Evolutionary conservation across 2,113 vertebrate species (phyloP).

Genomic region (Poeciliopsis retropinna): DNA sequence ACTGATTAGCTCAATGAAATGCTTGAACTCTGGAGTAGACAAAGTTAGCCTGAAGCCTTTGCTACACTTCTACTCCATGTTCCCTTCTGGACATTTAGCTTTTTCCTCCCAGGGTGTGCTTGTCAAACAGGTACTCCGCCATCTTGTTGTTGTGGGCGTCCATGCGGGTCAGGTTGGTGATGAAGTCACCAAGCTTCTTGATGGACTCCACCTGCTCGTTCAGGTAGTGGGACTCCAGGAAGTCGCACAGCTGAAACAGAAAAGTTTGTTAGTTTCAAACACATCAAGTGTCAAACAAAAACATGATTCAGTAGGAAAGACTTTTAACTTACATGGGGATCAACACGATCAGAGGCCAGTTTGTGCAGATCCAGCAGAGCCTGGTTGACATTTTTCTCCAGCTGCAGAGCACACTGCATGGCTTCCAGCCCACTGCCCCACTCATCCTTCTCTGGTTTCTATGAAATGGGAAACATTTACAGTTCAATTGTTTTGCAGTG

Average conservation of each 20-base stretch:
- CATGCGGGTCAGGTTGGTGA: slow-evolving; percentile 82
- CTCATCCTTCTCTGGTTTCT: slow-evolving; percentile 77
- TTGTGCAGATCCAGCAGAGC: slow-evolving; percentile 86
- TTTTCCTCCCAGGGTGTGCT: slow-evolving; percentile 87
- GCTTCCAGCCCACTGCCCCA: slow-evolving; percentile 85
- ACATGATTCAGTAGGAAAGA: too few relatives aligned
- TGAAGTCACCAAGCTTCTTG: slow-evolving; percentile 88
- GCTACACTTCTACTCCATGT: not conserved
- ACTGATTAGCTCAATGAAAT: not conserved
- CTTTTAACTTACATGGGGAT: slow-evolving; percentile 82
- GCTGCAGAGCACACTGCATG: slow-evolving; percentile 82
- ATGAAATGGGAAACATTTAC: not conserved
- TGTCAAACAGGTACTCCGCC: slow-evolving; percentile 97
- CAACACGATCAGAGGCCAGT: slow-evolving; percentile 71
- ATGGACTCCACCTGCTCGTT: slow-evolving; percentile 94
- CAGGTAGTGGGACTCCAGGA: slow-evolving; percentile 94
- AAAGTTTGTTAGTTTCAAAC: too few relatives aligned
- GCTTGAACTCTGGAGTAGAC: slow-evolving; percentile 3
- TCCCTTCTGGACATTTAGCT: slow-evolving; percentile 59
- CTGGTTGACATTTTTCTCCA: slow-evolving; percentile 87
- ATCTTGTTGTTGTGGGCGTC: slow-evolving; percentile 82
- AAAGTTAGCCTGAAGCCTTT: not conserved
- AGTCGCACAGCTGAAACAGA: slow-evolving; percentile 79
- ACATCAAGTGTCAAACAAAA: too few relatives aligned
- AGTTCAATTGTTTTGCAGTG: too few relatives aligned